These are phyloP conservation scores for Yponomeuta plumbellus DNA, from an alignment of 2,888 invertebrate genomes.

Conservation along the genomic window DNA sequence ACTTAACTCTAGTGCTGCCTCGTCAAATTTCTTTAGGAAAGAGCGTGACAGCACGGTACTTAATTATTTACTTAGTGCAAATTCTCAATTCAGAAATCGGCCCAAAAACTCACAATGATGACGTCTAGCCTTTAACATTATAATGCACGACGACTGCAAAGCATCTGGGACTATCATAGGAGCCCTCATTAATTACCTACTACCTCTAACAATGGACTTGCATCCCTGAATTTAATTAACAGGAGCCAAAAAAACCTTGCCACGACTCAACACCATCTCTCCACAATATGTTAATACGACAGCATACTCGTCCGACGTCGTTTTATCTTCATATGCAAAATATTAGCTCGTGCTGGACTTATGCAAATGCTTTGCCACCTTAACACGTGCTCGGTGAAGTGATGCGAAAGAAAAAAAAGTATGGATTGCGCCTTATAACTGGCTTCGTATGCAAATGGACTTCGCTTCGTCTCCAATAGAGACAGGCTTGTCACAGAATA, in stretches of 20 bases:
- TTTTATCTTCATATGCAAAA: slow-evolving; percentile 71
- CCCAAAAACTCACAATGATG: too few species aligned
- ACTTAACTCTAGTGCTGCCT: too few species aligned
- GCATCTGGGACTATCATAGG: background rate
- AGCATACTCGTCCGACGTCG: slow-evolving; percentile 51
- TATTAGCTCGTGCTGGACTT: slow-evolving; percentile 71
- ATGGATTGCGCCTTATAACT: slow-evolving; percentile 39
- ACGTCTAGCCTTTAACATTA: too few species aligned
- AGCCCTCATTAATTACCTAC: background rate
- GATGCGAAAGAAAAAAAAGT: slow-evolving; percentile 43
- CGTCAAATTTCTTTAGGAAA: too few species aligned
- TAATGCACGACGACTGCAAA: background rate
- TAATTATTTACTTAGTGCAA: too few species aligned
- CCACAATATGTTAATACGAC: slow-evolving; percentile 35
- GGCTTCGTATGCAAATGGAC: slow-evolving; percentile 37
- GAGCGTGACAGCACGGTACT: too few species aligned
- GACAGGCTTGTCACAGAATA: background rate
- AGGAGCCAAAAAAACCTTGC: slow-evolving; percentile 8
- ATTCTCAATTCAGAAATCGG: too few species aligned
- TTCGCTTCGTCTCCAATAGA: slow-evolving; percentile 1
- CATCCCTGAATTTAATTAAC: background rate
- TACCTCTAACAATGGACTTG: background rate
- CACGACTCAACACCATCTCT: slow-evolving; percentile 30
- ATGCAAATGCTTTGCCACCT: slow-evolving; percentile 62
- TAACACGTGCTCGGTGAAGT: slow-evolving; percentile 41